Base-by-base conservation (phyloP, 2,888 invertebrate species). In the Metalampra italica region DNA sequence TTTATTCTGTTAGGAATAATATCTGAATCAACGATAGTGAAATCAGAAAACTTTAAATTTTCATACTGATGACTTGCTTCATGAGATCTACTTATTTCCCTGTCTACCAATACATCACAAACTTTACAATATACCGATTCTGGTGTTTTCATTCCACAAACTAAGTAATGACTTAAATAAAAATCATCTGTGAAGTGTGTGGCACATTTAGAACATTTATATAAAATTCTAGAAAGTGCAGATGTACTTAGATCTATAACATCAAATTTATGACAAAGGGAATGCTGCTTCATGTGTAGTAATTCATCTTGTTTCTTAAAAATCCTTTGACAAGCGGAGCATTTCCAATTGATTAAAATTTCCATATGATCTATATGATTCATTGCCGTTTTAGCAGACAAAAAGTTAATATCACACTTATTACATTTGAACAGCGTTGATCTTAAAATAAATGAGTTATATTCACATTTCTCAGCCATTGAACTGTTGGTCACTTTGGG, bases 401-500 rank as follows among this genome's bases (percentile, higher is more conserved):
- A 54, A 64, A 85, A 85, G 54, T 71, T 67, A 40, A 82, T 59
- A 51, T 78, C 68, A 63, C 85, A 85, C 60, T 74, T 70, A 47
- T 55, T 52, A 56, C 85, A 85, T 68, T 76, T 75, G 54, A 72
- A 84, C 36, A 84, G 45, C 46, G 68, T 61, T 30, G 69, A 71
- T 60, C 78, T 70, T 41, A 71, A 60, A 13, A 69, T 63, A 52
- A 58, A 55, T 1, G 42, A 29, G 30, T 51, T 48, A 9, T 52
- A 39, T 30, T 49, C 32, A 42, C 30, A 43, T 43, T n/a, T 41
- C 11, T n/a, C 11, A 36, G 36, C 3, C n/a, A n/a, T 36, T 37
- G 29, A 37, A 44, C 3, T 40, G 45, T 49, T 50, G 11, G 7
- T 29, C 1, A n/a, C 2, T n/a, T 41, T 30, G 5, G 15, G 13